phyloP scores from a whole-genome alignment of 2,797 vertebrate genomes.

The Rhinatrema bivittatum region DNA sequence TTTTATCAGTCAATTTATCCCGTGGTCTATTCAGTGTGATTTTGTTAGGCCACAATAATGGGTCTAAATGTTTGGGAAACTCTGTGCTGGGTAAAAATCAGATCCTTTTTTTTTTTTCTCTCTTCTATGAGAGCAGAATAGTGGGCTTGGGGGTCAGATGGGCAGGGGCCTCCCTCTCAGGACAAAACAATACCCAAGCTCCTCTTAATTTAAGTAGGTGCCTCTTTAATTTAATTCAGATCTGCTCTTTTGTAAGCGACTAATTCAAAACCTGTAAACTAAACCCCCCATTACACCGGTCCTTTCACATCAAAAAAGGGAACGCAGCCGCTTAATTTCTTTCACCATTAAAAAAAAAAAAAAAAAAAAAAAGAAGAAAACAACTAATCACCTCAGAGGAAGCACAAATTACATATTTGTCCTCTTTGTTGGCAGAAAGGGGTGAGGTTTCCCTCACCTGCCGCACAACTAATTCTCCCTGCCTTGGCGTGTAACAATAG shows the following conservation, averaged over 20 bases:
- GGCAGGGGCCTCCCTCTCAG: neutral
- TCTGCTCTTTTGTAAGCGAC: no score
- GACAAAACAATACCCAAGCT: no score
- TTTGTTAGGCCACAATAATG: no score
- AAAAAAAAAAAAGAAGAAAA: conserved; percentile 5
- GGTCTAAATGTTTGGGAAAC: no score
- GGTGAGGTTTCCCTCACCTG: conserved; percentile 38
- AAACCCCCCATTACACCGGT: conserved; percentile 2
- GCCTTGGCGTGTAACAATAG: conserved; percentile 12
- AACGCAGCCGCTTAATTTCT: conserved; percentile 13
- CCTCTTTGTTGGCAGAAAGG: conserved; percentile 23
- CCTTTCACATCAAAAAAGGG: conserved; percentile 21
- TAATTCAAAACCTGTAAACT: neutral
- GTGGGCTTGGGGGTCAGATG: neutral
- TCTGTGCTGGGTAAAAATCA: no score
- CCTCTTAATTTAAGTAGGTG: no score
- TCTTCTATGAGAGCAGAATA: neutral
- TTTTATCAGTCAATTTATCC: no score
- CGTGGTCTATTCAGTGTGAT: no score
- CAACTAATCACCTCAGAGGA: conserved; percentile 10
- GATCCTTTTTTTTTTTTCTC: no score
- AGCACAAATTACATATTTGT: conserved; percentile 35
- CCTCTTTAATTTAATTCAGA: no score
- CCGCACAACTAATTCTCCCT: neutral
- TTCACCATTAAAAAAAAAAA: no score